Evolutionary conservation across 2,113 vertebrate species (phyloP), one percentile per base, ranked within the genome.

Genomic region (Orcinus orca): DNA sequence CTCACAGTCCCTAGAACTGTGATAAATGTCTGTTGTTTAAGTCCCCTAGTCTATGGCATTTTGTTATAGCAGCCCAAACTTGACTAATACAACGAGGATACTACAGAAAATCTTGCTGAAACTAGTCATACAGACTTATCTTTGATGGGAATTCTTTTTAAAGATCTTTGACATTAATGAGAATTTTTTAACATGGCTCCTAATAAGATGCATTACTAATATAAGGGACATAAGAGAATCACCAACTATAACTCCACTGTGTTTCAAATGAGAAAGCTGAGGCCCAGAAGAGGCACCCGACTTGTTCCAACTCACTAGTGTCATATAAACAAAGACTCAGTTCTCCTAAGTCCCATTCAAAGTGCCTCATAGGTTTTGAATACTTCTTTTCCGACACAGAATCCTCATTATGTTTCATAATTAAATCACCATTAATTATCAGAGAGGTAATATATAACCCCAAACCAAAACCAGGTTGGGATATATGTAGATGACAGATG

Each of bases 401-500:
- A 87, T 95, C 83, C 50, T 93, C 73, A 71, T 80, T 71, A 31
- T 80, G 55, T 26, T 82, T 90, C 44, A 79, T 58, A 96, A 95
- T 90, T 87, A 90, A 92, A 7, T 44, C 29, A 71, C 89, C 65
- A 31, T 41, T 96, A 82, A 88, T 84, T 93, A 83, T 58, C 83
- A 93, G 83, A 96, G 74, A 96, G 55, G 23, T 65, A 83, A 87
- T 96, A 95, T 55, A 91, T 85, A 81, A 81, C 76, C 65, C 84
- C 88, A 38, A 93, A 76, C 33, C 71, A 76, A 97, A 94, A 89
- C 29, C 53, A 95, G 89, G 8, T 11, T 91, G 53, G 29, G 60
- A 55, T 90, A 83, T 85, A 70, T 65, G 53, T 67, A 55, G 68
- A 94, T 95, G 79, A 94, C 95, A 74, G 93, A 88, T 95, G 96